A percentile compares a stretch with the other conserved stretches of the same genome.
phyloP scores from a whole-genome alignment of 1,140 invertebrate species.

The Hestina assimilis region DNA sequence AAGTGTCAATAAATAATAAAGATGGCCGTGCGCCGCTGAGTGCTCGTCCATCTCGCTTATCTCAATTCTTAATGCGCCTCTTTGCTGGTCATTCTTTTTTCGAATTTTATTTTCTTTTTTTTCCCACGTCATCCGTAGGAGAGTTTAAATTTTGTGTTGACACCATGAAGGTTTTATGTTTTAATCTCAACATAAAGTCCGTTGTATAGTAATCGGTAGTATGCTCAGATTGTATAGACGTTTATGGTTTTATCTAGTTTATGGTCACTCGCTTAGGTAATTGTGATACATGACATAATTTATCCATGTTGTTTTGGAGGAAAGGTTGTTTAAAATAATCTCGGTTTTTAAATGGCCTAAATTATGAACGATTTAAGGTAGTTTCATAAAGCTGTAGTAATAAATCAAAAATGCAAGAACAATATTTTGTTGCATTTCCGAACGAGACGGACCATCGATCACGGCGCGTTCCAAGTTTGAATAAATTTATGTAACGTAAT shows the following conservation, averaged over 20 bases:
- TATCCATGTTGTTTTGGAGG: not conserved
- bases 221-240: slow-evolving; percentile 37
- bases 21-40: slow-evolving; percentile 62
- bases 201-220: slow-evolving; percentile 42
- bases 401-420: slow-evolving; percentile 60
- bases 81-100: slow-evolving; percentile 69
- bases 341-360: slow-evolving; percentile 14
- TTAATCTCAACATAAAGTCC: slow-evolving; percentile 64
- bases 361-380: slow-evolving; percentile 36
- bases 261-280: slow-evolving; percentile 34
- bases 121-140: slow-evolving; percentile 53
- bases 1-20: slow-evolving; percentile 79
- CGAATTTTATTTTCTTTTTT: slow-evolving; percentile 49
- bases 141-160: slow-evolving; percentile 71
- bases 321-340: not conserved
- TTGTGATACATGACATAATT: slow-evolving; percentile 7
- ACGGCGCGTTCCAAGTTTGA: slow-evolving; percentile 49
- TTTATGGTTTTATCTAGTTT: slow-evolving; percentile 50
- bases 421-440: slow-evolving; percentile 51
- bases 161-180: slow-evolving; percentile 72
- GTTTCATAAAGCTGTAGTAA: slow-evolving; percentile 40
- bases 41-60: slow-evolving; percentile 74
- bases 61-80: slow-evolving; percentile 76
- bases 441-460: slow-evolving; percentile 55
- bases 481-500: slow-evolving; percentile 68